Percentiles rank a stretch among this genome's conserved stretches.
Conservation (phyloP, 30 jellyfish, hydroid and myxozoan genomes). For the Haliclystus octoradiatus region DNA sequence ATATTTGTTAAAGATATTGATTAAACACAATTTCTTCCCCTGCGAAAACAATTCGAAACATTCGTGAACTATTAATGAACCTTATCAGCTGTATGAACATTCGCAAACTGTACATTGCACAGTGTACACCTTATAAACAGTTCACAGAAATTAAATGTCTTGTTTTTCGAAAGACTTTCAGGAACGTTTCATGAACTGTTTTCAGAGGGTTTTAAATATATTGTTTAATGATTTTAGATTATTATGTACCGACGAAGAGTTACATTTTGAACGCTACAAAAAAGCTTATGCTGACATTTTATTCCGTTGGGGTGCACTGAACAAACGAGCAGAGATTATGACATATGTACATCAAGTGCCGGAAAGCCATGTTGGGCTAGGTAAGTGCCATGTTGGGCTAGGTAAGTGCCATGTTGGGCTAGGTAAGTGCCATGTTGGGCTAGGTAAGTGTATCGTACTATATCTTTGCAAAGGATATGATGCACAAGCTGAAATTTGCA, state of each 20-base stretch:
- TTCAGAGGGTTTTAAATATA: too few relatives aligned
- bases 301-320: slow-evolving; percentile 67
- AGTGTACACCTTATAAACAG: too few relatives aligned
- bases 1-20: too few relatives aligned
- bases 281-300: slow-evolving; percentile 77
- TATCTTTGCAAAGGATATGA: not conserved
- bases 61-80: too few relatives aligned
- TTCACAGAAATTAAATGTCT: too few relatives aligned
- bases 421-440: slow-evolving; percentile 42
- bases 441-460: slow-evolving; percentile 51
- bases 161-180: too few relatives aligned
- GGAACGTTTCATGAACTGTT: too few relatives aligned
- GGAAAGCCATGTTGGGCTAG: slow-evolving; percentile 51
- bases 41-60: too few relatives aligned
- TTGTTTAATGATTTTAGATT: slow-evolving; percentile 36
- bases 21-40: too few relatives aligned
- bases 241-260: slow-evolving; percentile 19
- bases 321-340: slow-evolving; percentile 78
- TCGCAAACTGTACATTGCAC: too few relatives aligned
- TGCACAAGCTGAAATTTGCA: too few relatives aligned
- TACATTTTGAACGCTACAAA: slow-evolving; percentile 62
- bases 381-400: slow-evolving; percentile 38
- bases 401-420: slow-evolving; percentile 50
- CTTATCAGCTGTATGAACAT: too few relatives aligned
- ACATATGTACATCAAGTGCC: slow-evolving; percentile 54